These are phyloP conservation scores for Maconellicoccus hirsutus DNA, from an alignment of 1,140 invertebrate species.

Conservation along the genomic window DNA sequence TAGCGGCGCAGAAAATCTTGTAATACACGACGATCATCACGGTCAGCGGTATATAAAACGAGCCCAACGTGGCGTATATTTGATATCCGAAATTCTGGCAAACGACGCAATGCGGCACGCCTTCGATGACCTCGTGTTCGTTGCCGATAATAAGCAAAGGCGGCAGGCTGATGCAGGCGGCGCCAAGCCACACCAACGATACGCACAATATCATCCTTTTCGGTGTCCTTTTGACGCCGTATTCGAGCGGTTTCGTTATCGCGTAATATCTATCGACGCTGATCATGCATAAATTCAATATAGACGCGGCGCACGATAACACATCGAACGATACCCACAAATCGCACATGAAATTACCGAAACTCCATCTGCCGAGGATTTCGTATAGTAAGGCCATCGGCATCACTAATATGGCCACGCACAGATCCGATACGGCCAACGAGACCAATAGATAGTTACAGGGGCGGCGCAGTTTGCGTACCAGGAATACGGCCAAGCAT, in stretches of 20 bases:
- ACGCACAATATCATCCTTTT: slow-evolving; percentile 73
- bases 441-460: slow-evolving; percentile 84
- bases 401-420: slow-evolving; percentile 71
- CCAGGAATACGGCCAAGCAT: slow-evolving; percentile 74
- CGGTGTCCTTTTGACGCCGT: slow-evolving; percentile 75
- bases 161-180: slow-evolving; percentile 77
- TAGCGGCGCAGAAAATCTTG: slow-evolving; percentile 75
- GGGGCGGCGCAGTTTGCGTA: slow-evolving; percentile 67
- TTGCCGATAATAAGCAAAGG: slow-evolving; percentile 79
- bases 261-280: slow-evolving; percentile 79
- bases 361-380: slow-evolving; percentile 70
- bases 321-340: slow-evolving; percentile 76
- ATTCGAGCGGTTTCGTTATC: slow-evolving; percentile 80
- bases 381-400: slow-evolving; percentile 72
- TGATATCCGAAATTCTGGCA: slow-evolving; percentile 73
- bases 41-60: slow-evolving; percentile 77
- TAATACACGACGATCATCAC: slow-evolving; percentile 87
- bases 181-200: slow-evolving; percentile 75
- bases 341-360: slow-evolving; percentile 71
- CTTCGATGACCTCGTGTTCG: slow-evolving; percentile 51
- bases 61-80: slow-evolving; percentile 78
- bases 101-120: slow-evolving; percentile 58
- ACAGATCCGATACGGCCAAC: slow-evolving; percentile 77
- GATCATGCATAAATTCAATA: slow-evolving; percentile 85
- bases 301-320: slow-evolving; percentile 73